These are phyloP conservation scores for Anguilla megastoma DNA, from an alignment of 2,797 vertebrate genomes.

Conservation along the genomic window DNA sequence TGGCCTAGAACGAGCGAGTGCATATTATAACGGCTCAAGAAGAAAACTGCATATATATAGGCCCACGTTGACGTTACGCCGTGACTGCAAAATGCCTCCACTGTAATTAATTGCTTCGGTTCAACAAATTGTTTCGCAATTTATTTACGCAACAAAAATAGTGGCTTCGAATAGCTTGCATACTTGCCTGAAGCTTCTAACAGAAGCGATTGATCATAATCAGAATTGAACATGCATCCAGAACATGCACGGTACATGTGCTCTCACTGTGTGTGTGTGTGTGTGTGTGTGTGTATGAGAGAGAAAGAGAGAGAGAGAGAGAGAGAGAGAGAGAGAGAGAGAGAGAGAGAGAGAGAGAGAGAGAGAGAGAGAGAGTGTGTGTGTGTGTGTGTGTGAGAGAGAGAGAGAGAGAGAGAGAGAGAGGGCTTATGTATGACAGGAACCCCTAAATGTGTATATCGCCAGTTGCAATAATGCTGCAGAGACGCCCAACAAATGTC, in stretches of 20 bases:
- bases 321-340: neutral
- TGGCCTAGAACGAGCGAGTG: neutral
- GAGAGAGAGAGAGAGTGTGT: conserved; percentile 22
- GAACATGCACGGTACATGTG: conserved; percentile 24
- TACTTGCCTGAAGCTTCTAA: neutral
- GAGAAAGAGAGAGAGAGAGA: conserved; percentile 12
- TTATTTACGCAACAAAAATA: neutral
- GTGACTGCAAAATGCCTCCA: neutral
- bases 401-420: conserved; percentile 15
- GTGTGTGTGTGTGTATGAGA: conserved; percentile 30
- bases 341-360: conserved; percentile 21
- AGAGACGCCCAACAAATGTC: conserved; percentile 72
- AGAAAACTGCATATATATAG: neutral
- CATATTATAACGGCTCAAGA: neutral
- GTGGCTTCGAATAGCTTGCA: neutral
- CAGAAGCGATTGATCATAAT: conserved; percentile 23
- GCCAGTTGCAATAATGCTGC: conserved; percentile 72
- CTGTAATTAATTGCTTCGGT: conserved; percentile 1
- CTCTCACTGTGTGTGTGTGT: conserved; percentile 24
- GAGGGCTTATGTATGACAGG: conserved; percentile 58
- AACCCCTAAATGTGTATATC: conserved; percentile 66
- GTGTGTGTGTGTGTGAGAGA: no score
- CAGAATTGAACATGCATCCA: conserved; percentile 25
- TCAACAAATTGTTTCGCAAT: neutral
- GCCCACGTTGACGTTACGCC: neutral